These are phyloP conservation scores for Poeciliopsis presidionis DNA, from an alignment of 2,797 vertebrate species.

Conservation along the genomic window DNA sequence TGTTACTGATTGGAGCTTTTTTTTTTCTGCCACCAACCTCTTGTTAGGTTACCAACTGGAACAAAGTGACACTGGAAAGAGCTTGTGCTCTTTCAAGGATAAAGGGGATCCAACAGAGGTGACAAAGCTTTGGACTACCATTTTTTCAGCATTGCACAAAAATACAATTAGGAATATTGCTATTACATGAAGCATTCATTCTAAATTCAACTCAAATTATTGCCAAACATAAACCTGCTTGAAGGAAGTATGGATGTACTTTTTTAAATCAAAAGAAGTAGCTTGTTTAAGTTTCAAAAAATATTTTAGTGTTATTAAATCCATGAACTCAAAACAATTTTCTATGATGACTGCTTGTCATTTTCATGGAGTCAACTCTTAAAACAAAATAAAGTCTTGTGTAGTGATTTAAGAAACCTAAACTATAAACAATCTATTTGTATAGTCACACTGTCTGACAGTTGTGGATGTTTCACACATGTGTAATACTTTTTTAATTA, in stretches of 20 bases:
- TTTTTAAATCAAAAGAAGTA: not conserved
- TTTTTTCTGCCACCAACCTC: conserved; percentile 66
- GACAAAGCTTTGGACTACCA: conserved; percentile 43
- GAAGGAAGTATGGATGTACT: not conserved
- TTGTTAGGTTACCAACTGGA: conserved; percentile 77
- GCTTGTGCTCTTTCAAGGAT: conserved; percentile 61
- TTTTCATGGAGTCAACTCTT: not conserved
- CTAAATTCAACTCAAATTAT: conserved; percentile 5
- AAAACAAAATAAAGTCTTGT: not conserved
- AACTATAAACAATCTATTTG: not conserved
- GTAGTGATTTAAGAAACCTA: not conserved
- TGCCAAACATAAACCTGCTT: not conserved
- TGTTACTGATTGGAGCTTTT: conserved; percentile 78
- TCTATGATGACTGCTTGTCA: not conserved
- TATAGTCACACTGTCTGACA: not conserved
- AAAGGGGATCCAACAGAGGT: conserved; percentile 52
- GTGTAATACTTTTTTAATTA: not conserved
- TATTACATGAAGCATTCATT: not conserved
- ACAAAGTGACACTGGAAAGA: conserved; percentile 68
- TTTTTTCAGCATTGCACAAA: conserved; percentile 27
- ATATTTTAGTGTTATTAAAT: not conserved
- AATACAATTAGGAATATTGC: conserved; percentile 19
- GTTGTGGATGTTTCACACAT: not conserved
- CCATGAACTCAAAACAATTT: not conserved
- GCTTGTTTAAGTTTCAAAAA: not conserved